These are phyloP conservation scores for Trichoplusia ni DNA, from an alignment of 1,140 invertebrate species.

Conservation along the genomic window DNA sequence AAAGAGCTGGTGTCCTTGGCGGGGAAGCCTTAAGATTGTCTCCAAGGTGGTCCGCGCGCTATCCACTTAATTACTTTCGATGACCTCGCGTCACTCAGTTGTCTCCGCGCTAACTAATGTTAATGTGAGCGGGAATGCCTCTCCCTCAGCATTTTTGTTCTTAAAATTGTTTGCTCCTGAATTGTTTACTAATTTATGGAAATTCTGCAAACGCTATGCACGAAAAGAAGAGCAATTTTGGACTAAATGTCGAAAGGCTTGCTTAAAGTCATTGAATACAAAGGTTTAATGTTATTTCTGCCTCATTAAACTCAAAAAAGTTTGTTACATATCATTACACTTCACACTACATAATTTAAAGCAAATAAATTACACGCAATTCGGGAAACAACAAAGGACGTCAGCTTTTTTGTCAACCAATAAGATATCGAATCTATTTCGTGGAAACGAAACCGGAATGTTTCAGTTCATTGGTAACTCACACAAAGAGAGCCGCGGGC, in stretches of 20 bases:
- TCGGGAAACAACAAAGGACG: constrained; percentile 21
- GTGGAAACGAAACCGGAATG: constrained; percentile 29
- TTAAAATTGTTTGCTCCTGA: background rate
- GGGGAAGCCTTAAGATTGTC: constrained; percentile 62
- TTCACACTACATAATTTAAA: background rate
- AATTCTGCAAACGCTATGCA: too few species aligned
- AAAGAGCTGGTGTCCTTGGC: constrained; percentile 47
- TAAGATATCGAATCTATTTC: constrained; percentile 22
- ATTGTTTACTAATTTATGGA: too few species aligned
- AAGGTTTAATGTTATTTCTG: too few species aligned
- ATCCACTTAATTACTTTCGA: constrained; percentile 57
- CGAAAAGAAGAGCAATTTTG: too few species aligned
- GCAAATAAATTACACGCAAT: constrained; percentile 13
- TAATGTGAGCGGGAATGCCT: constrained; percentile 19
- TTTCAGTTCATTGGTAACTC: constrained; percentile 18
- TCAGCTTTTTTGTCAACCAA: constrained; percentile 17
- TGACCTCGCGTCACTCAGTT: constrained; percentile 34
- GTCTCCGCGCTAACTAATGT: constrained; percentile 23
- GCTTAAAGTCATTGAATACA: too few species aligned
- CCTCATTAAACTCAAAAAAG: too few species aligned
- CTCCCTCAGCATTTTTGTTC: background rate
- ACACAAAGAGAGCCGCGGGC: constrained; percentile 13
- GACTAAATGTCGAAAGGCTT: too few species aligned
- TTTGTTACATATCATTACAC: constrained; percentile 17
- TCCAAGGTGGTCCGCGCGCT: constrained; percentile 55